Percentiles rank a stretch among this genome's conserved stretches.
Conservation (phyloP, 2,113 vertebrate species). For the Notothenia rossii region DNA sequence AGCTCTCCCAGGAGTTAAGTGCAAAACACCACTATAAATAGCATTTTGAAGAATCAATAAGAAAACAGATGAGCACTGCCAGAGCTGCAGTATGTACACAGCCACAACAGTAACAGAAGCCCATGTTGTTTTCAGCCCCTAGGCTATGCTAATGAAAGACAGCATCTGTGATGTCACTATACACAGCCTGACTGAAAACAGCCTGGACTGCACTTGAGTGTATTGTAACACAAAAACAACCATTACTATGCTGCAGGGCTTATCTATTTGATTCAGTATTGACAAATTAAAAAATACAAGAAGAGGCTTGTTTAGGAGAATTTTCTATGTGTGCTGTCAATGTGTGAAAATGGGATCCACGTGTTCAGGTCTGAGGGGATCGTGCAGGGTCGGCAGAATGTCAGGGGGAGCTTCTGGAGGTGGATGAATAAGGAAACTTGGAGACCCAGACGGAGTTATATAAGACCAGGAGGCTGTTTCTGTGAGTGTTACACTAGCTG, state of each 20-base stretch:
- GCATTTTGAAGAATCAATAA: conserved; percentile 42
- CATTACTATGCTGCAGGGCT: background rate
- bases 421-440: conserved; percentile 44
- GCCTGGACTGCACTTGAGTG: background rate
- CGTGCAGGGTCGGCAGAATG: conserved; percentile 32
- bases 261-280: background rate
- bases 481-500: conserved; percentile 6
- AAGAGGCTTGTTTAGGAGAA: background rate
- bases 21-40: conserved; percentile 34
- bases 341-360: conserved; percentile 43
- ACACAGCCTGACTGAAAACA: conserved; percentile 6
- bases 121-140: conserved; percentile 13
- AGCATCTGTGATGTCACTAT: conserved; percentile 32
- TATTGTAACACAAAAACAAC: background rate
- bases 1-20: conserved; percentile 20
- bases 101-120: conserved; percentile 41
- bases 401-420: conserved; percentile 23
- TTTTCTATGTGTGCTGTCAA: conserved; percentile 14
- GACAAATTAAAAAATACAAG: background rate
- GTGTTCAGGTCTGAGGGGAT: conserved; percentile 26
- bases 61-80: conserved; percentile 16
- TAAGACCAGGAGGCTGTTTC: conserved; percentile 40
- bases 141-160: conserved; percentile 11
- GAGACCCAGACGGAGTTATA: conserved; percentile 41
- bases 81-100: background rate